phyloP scores from a whole-genome alignment of 2,888 invertebrate species.

The Nycteola revayana region DNA sequence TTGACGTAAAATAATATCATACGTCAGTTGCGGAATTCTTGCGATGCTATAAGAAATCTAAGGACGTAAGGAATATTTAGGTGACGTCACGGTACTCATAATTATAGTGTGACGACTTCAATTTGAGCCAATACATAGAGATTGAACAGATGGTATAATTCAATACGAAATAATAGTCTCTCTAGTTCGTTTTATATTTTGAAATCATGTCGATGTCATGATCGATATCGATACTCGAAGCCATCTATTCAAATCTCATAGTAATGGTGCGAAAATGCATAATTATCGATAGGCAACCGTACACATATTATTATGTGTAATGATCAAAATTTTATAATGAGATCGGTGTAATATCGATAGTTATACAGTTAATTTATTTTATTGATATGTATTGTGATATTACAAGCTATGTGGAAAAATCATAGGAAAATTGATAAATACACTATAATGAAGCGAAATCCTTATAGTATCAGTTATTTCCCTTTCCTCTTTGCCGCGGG shows the following conservation, averaged over 20 bases:
- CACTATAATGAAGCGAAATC: constrained; percentile 67
- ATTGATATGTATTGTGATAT: constrained; percentile 80
- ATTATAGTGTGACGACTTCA: constrained; percentile 48
- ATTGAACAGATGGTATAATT: too few species aligned
- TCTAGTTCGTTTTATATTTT: too few species aligned
- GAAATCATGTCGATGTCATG: too few species aligned
- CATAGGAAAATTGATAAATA: constrained; percentile 72
- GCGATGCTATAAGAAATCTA: constrained; percentile 36
- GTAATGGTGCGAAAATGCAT: constrained; percentile 26
- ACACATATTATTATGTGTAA: not conserved
- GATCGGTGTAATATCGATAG: constrained; percentile 40
- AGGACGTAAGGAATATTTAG: constrained; percentile 40
- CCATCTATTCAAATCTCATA: too few species aligned
- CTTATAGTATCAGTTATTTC: constrained; percentile 69
- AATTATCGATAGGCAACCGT: constrained; percentile 40
- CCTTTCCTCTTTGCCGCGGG: constrained; percentile 77
- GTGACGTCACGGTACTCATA: constrained; percentile 42
- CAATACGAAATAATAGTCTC: too few species aligned
- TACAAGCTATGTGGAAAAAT: constrained; percentile 75
- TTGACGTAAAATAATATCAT: constrained; percentile 32
- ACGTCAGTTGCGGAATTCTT: constrained; percentile 30
- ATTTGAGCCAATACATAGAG: constrained; percentile 21
- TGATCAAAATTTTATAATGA: not conserved
- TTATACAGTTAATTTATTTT: constrained; percentile 47
- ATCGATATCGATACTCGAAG: too few species aligned